Evolutionary conservation across 1,140 invertebrate species (phyloP), one percentile per base, ranked within the genome.

Genomic region (Magallana angulata): DNA sequence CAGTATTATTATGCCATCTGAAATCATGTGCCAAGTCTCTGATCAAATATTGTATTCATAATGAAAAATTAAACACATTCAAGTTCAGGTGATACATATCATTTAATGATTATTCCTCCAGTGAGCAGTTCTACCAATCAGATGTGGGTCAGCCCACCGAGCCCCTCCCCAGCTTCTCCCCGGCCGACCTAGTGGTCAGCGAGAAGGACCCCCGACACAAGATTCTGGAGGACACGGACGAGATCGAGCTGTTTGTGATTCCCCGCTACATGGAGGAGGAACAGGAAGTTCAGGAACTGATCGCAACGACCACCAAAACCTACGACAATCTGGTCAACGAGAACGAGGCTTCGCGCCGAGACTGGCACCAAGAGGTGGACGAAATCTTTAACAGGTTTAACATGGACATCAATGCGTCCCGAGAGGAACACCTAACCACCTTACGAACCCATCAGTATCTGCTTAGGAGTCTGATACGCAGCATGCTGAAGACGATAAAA

Each of bases 401-500:
- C 24, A 24, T 24, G 18, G 68, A 76, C 9, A 76, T 76, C 9
- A 76, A 76, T 2, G 68, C 68, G 0, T 5, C 12, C 8, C 8
- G 24, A 12, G 68, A 76, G 24, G 68, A 76, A 11, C 68, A 76
- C 14, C 68, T 76, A 9, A 76, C 68, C 1, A 30, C 68, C 24
- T 76, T 76, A 76, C 68, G 68, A 7, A 76, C 68, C 9, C 68
- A 76, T 30, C 68, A 76, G 24, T 76, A 30, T 12, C 68, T 76
- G 24, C 24, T 76, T 12, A 76, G 18, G 24, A 76, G 18, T 30
- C 12, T 12, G 18, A 76, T 76, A 30, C 24, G 68, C 5, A 11
- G 68, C 68, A 76, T 76, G 68, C 68, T 76, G 24, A 76, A 76
- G 24, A 76, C 68, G 2, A 76, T 76, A 2, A 76, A 76, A 30